Evolutionary conservation across 2,797 vertebrate species (phyloP), one percentile per base, ranked within the genome.

Genomic region (Poecilia picta): DNA sequence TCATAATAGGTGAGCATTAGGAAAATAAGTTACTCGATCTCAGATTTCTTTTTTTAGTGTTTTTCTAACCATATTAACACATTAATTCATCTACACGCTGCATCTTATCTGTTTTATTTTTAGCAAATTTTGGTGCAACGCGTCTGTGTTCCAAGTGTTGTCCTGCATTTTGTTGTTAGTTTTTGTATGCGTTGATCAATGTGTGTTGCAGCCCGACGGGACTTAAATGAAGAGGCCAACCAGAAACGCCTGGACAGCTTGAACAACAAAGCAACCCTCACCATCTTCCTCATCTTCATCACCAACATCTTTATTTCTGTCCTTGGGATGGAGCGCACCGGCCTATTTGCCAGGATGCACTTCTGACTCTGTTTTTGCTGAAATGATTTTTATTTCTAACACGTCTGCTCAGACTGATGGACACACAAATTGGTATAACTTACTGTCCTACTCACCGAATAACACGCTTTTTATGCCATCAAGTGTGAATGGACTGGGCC

Each of bases 291-390:
- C 92, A 96, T 97, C 0, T 96, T 97, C 75, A 90, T 98, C 88
- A 89, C 97, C 95, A 99, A 98, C 85, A 94, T 98, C 92, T 97
- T 97, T 92, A 98, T 99, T 93, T 96, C 97, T 0, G 96, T 97
- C 15, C 97, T 99, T 0, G 97, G 97, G 33, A 96, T 98, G 85
- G 97, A 98, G 88, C 97, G 97, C 91, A 95, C 96, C 0, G 96
- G 96, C 49, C 94, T 97, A 51, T 96, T 96, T 91, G 93, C 96
- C 71, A 91, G 93, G 87, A 94, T 95, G 94, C 94, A 95, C 84
- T 94, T 91, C 86, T 94, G 77, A 93, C 36, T 39, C 45, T 36
- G 73, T 78, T 0, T 57, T 62, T 76, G 11, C 7, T 33, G 45
- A 25, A 62, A 62, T 39, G 4, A 41, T 55, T 15, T 31, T 49